Conservation (phyloP, 2,888 invertebrate genomes). For the Danaus chrysippus region DNA sequence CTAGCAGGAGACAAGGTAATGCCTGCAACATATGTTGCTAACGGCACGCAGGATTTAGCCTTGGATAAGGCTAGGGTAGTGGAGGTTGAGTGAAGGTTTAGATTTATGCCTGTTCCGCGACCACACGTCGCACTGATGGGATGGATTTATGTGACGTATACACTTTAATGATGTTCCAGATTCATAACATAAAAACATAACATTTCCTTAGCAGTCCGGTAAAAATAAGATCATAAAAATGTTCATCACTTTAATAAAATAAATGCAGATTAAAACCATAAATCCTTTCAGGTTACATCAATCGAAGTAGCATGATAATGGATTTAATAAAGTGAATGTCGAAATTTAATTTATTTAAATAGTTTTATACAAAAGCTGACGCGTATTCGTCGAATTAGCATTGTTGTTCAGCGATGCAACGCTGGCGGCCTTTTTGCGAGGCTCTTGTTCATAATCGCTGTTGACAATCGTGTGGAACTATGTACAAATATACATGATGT, state of each 20-base stretch:
- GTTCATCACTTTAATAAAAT: not conserved
- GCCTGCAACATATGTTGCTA: constrained; percentile 17
- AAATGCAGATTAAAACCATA: not conserved
- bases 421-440: constrained; percentile 15
- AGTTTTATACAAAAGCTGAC: constrained; percentile 3
- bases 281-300: not conserved
- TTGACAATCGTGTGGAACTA: constrained; percentile 11
- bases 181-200: not conserved
- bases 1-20: constrained; percentile 39
- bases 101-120: constrained; percentile 63
- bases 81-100: constrained; percentile 37
- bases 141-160: constrained; percentile 58
- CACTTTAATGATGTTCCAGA: constrained; percentile 46
- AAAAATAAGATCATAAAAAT: not conserved
- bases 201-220: not conserved
- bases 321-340: constrained; percentile 1
- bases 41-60: constrained; percentile 15
- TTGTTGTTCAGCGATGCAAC: constrained; percentile 16
- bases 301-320: constrained; percentile 4
- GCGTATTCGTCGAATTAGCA: constrained; percentile 8
- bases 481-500: not conserved
- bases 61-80: constrained; percentile 8
- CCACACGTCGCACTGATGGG: constrained; percentile 32
- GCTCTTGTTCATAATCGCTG: constrained; percentile 16
- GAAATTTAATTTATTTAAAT: constrained; percentile 5